Conservation (phyloP, 2,113 vertebrate species). For the Hemiscyllium ocellatum region DNA sequence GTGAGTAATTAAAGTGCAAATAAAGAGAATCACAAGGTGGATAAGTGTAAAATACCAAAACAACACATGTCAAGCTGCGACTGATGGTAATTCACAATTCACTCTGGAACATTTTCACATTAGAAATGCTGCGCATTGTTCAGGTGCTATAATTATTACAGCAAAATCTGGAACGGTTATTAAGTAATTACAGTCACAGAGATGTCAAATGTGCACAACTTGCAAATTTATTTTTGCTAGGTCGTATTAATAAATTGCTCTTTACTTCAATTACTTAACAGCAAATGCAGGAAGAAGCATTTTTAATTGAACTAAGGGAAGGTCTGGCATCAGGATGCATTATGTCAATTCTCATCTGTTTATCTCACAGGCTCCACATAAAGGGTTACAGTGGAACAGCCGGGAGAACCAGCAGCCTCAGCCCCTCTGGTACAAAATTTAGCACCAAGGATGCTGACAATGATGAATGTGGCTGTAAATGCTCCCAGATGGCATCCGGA, state of each 20-base stretch:
- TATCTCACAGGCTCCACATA: constrained; percentile 50
- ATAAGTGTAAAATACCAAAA: neutral
- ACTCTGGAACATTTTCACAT: neutral
- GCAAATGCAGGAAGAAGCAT: neutral
- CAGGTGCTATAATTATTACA: neutral
- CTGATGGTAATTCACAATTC: neutral
- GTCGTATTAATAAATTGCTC: neutral
- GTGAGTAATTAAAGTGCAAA: neutral
- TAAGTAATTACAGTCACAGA: neutral
- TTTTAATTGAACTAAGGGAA: neutral
- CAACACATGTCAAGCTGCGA: neutral
- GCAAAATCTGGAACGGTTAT: neutral
- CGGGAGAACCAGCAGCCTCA: constrained; percentile 61
- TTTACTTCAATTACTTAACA: neutral
- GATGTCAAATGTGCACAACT: neutral
- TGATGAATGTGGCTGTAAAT: constrained; percentile 62
- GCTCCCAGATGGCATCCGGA: constrained; percentile 62
- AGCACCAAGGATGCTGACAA: constrained; percentile 69
- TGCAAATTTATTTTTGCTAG: neutral
- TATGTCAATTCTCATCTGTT: neutral
- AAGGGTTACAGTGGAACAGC: constrained; percentile 60
- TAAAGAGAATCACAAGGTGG: neutral
- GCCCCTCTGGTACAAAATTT: constrained; percentile 59
- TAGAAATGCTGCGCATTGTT: neutral
- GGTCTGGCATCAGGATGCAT: neutral